phyloP scores from a whole-genome alignment of 2,113 vertebrate species.

The Hucho hucho region DNA sequence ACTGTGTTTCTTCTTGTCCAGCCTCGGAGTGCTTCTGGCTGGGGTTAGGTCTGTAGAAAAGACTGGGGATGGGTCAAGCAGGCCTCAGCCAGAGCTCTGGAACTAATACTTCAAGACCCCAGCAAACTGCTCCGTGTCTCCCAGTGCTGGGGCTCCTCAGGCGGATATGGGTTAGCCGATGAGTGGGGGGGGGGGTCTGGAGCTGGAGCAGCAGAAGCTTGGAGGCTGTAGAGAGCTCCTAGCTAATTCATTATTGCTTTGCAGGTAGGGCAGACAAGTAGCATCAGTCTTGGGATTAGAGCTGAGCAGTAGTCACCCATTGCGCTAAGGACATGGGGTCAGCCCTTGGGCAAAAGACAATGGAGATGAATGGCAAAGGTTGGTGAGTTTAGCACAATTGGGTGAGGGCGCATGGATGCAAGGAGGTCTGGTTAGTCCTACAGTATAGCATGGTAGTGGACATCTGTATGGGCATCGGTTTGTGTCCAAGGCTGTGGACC shows the following conservation, averaged over 20 bases:
- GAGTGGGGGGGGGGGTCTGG: not conserved
- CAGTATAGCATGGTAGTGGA: no score
- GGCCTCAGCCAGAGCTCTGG: not conserved
- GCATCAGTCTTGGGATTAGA: not conserved
- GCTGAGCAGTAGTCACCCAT: not conserved
- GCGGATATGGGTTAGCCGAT: not conserved
- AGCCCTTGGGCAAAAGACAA: conserved; percentile 5
- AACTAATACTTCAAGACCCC: not conserved
- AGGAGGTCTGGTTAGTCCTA: not conserved
- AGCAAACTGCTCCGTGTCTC: not conserved
- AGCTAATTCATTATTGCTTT: conserved; percentile 53
- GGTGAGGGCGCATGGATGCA: conserved; percentile 7
- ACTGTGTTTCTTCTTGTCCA: conserved; percentile 39
- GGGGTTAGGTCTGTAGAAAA: not conserved
- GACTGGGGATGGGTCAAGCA: not conserved
- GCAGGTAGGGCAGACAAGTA: conserved; percentile 20
- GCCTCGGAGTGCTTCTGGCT: conserved; percentile 7
- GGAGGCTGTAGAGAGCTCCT: not conserved
- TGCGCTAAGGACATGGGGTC: conserved; percentile 6
- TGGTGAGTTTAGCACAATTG: conserved; percentile 47
- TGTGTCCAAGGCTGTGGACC: no score
- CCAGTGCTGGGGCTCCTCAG: not conserved
- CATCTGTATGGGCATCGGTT: no score
- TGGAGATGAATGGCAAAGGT: not conserved
- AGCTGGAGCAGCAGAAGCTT: not conserved